Evolutionary conservation across 2,888 invertebrate species (phyloP).

Genomic region (Xestobium rufovillosum): DNA sequence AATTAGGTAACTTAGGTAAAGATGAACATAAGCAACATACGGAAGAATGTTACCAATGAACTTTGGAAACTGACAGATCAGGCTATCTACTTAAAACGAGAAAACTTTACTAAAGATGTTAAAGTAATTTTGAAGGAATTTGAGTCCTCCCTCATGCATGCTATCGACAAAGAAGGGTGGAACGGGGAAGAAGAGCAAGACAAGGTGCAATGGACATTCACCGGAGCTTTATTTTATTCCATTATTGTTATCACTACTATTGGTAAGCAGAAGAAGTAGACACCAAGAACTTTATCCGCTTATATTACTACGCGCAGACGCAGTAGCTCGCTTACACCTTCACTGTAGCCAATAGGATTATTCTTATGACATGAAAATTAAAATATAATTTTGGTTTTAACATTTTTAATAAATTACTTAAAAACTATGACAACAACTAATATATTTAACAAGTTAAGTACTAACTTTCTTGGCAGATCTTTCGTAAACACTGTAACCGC

Average conservation of each 20-base stretch:
- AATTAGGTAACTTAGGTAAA: slow-evolving; percentile 55
- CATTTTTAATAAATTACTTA: no score
- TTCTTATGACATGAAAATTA: no score
- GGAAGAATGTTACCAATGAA: slow-evolving; percentile 67
- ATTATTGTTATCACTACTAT: slow-evolving; percentile 95
- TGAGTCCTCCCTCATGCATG: slow-evolving; percentile 65
- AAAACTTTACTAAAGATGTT: slow-evolving; percentile 76
- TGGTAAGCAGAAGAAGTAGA: slow-evolving; percentile 67
- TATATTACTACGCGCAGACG: no score
- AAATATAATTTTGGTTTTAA: no score
- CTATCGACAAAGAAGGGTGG: slow-evolving; percentile 86
- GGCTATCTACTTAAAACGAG: slow-evolving; percentile 58
- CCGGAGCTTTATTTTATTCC: slow-evolving; percentile 87
- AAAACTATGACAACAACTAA: no score
- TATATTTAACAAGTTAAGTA: slow-evolving; percentile 1
- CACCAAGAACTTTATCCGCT: no score
- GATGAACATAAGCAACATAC: slow-evolving; percentile 61
- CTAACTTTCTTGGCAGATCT: slow-evolving; percentile 16
- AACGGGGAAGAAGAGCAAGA: slow-evolving; percentile 60
- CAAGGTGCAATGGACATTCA: slow-evolving; percentile 72
- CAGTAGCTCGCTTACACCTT: no score
- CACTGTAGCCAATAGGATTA: no score
- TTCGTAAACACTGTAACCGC: slow-evolving; percentile 17
- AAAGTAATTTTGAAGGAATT: slow-evolving; percentile 50
- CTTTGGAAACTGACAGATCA: slow-evolving; percentile 67